Evolutionary conservation across 2,113 vertebrate species (phyloP).

Genomic region (Chunga burmeisteri): DNA sequence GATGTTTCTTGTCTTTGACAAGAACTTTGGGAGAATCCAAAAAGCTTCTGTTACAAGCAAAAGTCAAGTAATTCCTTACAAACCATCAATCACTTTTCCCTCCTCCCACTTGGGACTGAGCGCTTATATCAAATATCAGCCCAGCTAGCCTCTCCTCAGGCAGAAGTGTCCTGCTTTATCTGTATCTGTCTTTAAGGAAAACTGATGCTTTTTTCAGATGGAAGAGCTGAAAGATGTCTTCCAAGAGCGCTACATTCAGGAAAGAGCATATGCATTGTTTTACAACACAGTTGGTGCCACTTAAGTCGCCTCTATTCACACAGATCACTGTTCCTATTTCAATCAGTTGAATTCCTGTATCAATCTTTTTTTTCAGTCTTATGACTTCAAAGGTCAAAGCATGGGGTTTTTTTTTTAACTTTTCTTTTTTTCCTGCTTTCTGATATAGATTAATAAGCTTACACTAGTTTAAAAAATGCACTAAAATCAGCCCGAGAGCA

Average conservation of each 20-base stretch:
- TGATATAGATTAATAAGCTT: neutral
- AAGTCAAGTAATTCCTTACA: neutral
- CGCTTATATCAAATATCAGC: slow-evolving; percentile 46
- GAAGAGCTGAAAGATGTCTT: neutral
- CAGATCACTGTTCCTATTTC: neutral
- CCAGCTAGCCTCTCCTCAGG: slow-evolving; percentile 2
- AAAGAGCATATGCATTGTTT: neutral
- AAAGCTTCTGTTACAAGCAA: slow-evolving; percentile 34
- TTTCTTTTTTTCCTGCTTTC: neutral
- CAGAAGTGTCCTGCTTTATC: slow-evolving; percentile 19
- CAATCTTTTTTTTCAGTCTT: neutral
- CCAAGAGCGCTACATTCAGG: neutral
- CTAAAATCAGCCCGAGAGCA: neutral
- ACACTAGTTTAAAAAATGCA: neutral
- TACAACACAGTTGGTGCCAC: neutral
- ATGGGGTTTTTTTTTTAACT: fast-evolving
- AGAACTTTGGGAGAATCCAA: slow-evolving; percentile 40
- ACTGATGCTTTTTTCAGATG: slow-evolving; percentile 57
- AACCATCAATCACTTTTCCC: slow-evolving; percentile 58
- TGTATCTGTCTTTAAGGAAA: slow-evolving; percentile 24
- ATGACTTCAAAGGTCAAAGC: neutral
- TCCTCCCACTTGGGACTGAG: slow-evolving; percentile 48
- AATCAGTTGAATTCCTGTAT: neutral
- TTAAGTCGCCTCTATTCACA: neutral
- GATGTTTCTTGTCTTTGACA: neutral